Conservation (phyloP, 2,113 vertebrate genomes). For the Podilymbus podiceps region DNA sequence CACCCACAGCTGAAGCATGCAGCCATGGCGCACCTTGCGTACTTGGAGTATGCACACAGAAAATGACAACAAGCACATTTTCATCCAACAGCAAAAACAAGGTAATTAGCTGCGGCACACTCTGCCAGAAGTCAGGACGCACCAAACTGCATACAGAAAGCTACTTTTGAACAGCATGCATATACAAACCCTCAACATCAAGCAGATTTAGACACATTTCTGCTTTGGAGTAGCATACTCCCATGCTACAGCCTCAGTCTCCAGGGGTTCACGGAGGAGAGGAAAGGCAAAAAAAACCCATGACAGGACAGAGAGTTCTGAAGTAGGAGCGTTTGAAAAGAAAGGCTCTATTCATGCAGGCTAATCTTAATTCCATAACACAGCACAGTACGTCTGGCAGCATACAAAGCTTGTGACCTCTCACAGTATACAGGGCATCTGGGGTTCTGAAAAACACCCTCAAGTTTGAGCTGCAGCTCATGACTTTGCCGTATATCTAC, state of each 20-base stretch:
- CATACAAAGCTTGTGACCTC: conserved; percentile 1
- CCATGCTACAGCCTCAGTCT: neutral
- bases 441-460: conserved; percentile 1
- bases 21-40: neutral
- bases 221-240: neutral
- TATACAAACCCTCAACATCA: neutral
- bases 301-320: neutral
- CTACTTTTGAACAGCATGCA: neutral
- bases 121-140: neutral
- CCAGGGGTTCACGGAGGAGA: neutral
- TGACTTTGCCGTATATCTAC: neutral
- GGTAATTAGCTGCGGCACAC: neutral
- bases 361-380: conserved; percentile 29
- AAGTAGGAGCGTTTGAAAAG: neutral
- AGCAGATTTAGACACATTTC: neutral
- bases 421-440: neutral
- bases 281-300: neutral
- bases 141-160: neutral
- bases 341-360: conserved; percentile 38
- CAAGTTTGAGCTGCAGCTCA: neutral
- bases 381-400: neutral
- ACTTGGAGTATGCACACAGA: neutral
- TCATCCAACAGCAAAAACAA: accelerated
- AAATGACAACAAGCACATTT: neutral
- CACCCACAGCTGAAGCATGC: neutral